Evolutionary conservation across 2,113 vertebrate species (phyloP).

Genomic region (Daphoenositta chrysoptera): DNA sequence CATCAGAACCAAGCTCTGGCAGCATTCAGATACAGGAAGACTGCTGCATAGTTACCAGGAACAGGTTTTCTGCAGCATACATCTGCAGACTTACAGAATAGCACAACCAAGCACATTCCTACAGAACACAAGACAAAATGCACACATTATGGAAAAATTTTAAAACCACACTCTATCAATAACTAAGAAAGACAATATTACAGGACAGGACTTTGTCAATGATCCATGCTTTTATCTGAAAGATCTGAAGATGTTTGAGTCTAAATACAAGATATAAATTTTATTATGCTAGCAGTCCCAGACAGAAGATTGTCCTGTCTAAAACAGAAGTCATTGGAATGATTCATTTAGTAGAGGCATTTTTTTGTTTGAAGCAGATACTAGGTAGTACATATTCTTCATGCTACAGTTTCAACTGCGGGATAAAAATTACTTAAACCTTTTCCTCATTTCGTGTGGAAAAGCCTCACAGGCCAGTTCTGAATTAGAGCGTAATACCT

Average conservation of each 20-base stretch:
- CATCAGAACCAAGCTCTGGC: not conserved
- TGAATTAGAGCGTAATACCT: not conserved
- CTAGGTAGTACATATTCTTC: not conserved
- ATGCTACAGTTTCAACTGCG: not conserved
- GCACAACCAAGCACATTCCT: constrained; percentile 31
- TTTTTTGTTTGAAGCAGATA: not conserved
- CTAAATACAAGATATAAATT: not conserved
- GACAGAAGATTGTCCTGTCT: not conserved
- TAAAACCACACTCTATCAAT: not conserved
- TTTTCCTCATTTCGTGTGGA: not conserved
- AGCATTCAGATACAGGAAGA: not conserved
- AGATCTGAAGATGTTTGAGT: constrained; percentile 41
- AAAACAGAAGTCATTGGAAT: not conserved
- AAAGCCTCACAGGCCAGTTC: not conserved
- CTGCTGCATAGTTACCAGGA: not conserved
- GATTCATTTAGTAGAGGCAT: not conserved
- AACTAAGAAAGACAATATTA: not conserved
- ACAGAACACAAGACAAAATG: constrained; percentile 16
- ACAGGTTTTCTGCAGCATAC: not conserved
- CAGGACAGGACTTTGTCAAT: not conserved
- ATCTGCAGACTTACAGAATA: constrained; percentile 8
- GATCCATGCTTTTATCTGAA: not conserved
- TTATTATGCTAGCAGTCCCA: not conserved
- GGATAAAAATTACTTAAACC: not conserved
- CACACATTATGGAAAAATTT: not conserved